Evolutionary conservation across 1,140 invertebrate species (phyloP), one percentile per base, ranked within the genome.

Genomic region (Drosophila melanica): DNA sequence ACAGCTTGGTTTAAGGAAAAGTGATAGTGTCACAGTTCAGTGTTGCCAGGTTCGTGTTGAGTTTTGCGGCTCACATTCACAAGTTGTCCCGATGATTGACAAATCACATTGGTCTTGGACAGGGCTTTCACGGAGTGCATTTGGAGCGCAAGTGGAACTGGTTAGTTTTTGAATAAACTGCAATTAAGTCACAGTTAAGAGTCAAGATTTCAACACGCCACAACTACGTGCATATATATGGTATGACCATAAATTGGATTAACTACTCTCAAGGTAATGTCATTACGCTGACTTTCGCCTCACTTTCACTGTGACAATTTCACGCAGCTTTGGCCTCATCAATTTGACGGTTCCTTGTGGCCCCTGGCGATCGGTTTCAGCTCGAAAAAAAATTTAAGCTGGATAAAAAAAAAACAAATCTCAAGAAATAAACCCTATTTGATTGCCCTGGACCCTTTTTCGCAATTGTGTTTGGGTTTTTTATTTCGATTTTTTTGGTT

Each of bases 361-460:
- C 45, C 20, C 12, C 27, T 33, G 48, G 0, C 27, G 48, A 20
- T 37, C 51, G 30, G 16, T 54, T 54, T 54, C 30, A 30, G 20
- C 18, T 3, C 16, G 18, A 16, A 9, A 8, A 16, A 14, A n/a
- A 3, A 37, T 6, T 14, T 39, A 9, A 37, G 16, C 11, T 50
- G 27, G 20, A 33, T n/a, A 33, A 33, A 33, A 5, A 11, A 18
- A 27, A 48, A 7, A 27, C 4, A 20, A 23, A 11, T 20, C 39
- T 12, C 39, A 16, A 41, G n/a, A 51, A 64, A 23, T 23, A 3
- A 23, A 23, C 20, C 20, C 47, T 12, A 62, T 59, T 68, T 68
- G 64, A 74, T 68, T 74, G 55, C 44, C 65, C 50, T 47, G 37
- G 27, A 27, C 64, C 48, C 23, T 44, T 45, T 68, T 42, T 47